phyloP scores from a whole-genome alignment of 2,888 invertebrate species.

The Cremastinae sp. region DNA sequence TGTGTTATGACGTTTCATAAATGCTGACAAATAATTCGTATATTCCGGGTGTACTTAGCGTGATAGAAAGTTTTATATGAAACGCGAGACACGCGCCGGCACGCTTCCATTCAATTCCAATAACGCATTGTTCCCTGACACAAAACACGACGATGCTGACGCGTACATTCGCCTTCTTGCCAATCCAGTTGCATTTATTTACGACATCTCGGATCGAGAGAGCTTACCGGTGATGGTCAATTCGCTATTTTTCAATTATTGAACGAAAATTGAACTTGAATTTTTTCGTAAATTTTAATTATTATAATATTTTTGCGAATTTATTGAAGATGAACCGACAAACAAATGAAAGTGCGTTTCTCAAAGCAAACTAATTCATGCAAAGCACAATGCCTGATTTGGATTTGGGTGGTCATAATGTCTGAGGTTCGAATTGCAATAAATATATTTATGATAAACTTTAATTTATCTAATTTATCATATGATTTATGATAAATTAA shows the following conservation, averaged over 20 bases:
- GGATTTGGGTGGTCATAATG: no score
- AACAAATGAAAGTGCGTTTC: no score
- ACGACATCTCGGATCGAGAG: not conserved
- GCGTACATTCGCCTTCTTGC: slow-evolving; percentile 29
- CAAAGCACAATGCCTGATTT: no score
- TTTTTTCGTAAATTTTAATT: no score
- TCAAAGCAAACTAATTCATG: no score
- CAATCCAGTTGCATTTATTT: slow-evolving; percentile 4
- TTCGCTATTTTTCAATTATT: slow-evolving; percentile 24
- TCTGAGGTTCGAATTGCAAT: no score
- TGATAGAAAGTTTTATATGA: slow-evolving; percentile 62
- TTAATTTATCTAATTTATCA: no score
- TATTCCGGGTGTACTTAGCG: slow-evolving; percentile 50
- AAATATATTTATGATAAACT: no score
- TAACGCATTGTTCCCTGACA: slow-evolving; percentile 63
- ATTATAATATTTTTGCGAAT: no score
- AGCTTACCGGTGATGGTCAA: slow-evolving; percentile 22
- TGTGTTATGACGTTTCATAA: slow-evolving; percentile 74
- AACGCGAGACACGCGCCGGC: slow-evolving; percentile 77
- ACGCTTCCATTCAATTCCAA: slow-evolving; percentile 75
- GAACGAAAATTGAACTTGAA: slow-evolving; percentile 1
- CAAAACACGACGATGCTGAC: slow-evolving; percentile 45
- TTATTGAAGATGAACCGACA: no score
- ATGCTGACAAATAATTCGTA: slow-evolving; percentile 74
- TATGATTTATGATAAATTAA: no score